Percentiles rank a stretch among this genome's conserved stretches.
Conservation (phyloP, 2,113 vertebrate genomes). For the Deroptyus accipitrinus region DNA sequence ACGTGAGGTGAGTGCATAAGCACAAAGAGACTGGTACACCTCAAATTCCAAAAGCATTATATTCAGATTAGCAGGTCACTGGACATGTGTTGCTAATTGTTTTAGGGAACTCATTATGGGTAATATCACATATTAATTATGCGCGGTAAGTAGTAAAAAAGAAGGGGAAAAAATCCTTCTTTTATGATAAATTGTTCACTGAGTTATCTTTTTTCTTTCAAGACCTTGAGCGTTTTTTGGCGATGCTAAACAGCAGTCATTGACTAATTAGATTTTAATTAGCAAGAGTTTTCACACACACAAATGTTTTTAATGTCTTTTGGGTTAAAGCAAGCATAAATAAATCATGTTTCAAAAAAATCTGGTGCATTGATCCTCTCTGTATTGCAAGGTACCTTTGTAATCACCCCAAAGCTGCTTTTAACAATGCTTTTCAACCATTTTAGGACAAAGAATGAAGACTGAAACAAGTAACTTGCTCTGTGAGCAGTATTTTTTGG, state of each 20-base stretch:
- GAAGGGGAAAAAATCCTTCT: neutral
- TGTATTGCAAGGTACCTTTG: neutral
- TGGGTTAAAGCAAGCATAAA: neutral
- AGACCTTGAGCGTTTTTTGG: constrained; percentile 28
- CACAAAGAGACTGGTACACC: neutral
- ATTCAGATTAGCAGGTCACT: constrained; percentile 23
- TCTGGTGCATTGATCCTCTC: neutral
- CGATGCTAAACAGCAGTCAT: neutral
- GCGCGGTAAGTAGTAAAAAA: neutral
- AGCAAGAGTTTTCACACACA: neutral
- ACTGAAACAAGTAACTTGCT: neutral
- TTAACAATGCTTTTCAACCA: neutral
- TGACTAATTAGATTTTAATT: constrained; percentile 56
- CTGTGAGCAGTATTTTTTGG: neutral
- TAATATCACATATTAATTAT: constrained; percentile 38
- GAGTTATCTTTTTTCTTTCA: constrained; percentile 48
- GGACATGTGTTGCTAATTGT: constrained; percentile 2
- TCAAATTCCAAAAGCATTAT: constrained; percentile 14
- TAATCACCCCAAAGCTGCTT: neutral
- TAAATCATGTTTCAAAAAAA: constrained; percentile 12
- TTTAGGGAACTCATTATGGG: constrained; percentile 35
- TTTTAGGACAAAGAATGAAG: neutral
- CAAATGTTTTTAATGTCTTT: neutral
- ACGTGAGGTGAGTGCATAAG: constrained; percentile 48
- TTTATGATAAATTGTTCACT: constrained; percentile 38